These are phyloP conservation scores for Euthynnus affinis DNA, from an alignment of 2,797 vertebrate species.

Conservation along the genomic window DNA sequence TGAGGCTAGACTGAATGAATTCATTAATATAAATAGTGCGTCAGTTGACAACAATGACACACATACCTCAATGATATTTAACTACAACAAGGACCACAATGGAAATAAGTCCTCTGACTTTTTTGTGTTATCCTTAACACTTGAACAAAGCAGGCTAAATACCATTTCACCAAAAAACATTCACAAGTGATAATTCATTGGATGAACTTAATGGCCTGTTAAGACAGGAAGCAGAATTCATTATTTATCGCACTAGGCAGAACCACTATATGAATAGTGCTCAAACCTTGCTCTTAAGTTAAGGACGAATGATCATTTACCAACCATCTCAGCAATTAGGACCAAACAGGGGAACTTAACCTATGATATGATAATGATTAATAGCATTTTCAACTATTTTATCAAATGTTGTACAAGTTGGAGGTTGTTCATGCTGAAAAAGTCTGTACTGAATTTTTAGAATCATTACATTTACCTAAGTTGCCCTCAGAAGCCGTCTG, in stretches of 20 bases:
- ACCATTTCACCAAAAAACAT: not conserved
- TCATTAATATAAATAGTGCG: too few relatives aligned
- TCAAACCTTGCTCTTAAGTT: not conserved
- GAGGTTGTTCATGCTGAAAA: not conserved
- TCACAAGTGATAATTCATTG: not conserved
- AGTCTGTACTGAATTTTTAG: not conserved
- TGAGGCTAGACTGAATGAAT: too few relatives aligned
- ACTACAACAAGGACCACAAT: too few relatives aligned
- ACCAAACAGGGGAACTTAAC: not conserved
- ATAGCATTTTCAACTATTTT: not conserved
- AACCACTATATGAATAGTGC: too few relatives aligned
- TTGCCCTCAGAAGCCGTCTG: not conserved
- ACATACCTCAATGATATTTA: too few relatives aligned
- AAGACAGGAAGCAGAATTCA: not conserved
- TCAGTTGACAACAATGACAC: too few relatives aligned
- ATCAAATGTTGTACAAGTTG: not conserved
- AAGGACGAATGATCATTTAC: not conserved
- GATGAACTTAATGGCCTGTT: not conserved
- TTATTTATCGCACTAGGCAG: not conserved
- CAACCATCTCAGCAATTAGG: not conserved
- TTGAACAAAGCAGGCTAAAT: not conserved
- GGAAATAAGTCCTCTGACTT: too few relatives aligned
- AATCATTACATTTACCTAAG: not conserved
- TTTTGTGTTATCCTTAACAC: too few relatives aligned
- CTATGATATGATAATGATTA: not conserved